A percentile compares a stretch with the other conserved stretches of the same genome.
Conservation (phyloP, 2,888 invertebrate genomes). For the Cantharis lateralis region DNA sequence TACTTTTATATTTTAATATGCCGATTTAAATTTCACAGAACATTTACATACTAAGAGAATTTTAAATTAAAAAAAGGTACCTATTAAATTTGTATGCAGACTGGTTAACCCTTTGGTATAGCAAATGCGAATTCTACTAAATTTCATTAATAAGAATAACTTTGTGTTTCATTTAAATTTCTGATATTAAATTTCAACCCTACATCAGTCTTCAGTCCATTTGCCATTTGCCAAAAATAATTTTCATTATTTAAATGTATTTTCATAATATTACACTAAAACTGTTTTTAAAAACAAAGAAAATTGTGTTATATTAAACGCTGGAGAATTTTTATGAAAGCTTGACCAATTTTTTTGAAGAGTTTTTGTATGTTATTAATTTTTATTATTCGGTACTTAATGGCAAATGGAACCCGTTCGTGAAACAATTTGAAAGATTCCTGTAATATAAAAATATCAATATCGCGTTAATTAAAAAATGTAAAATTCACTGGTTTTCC, state of each 20-base stretch:
- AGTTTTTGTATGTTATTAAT: not conserved
- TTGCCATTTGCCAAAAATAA: too few species aligned
- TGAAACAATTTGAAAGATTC: not conserved
- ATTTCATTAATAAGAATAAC: not conserved
- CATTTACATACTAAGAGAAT: not conserved
- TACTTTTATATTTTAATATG: not conserved
- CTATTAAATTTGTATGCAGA: not conserved
- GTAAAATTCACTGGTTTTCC: slow-evolving; percentile 5
- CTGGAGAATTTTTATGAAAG: not conserved
- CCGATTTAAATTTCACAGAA: not conserved
- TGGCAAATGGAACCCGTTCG: not conserved
- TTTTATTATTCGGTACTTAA: not conserved
- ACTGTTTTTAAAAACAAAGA: too few species aligned
- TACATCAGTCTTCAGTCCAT: too few species aligned
- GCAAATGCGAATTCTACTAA: not conserved
- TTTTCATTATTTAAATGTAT: too few species aligned
- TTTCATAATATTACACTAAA: too few species aligned
- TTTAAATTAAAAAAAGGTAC: not conserved
- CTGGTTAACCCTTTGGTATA: not conserved
- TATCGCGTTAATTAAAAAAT: not conserved
- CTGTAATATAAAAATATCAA: not conserved
- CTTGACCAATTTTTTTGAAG: not conserved
- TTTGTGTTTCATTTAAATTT: too few species aligned
- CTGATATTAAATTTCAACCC: too few species aligned
- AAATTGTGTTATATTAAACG: not conserved